Evolutionary conservation across 1,140 invertebrate species (phyloP).

Genomic region (Stegodyphus mimosarum): DNA sequence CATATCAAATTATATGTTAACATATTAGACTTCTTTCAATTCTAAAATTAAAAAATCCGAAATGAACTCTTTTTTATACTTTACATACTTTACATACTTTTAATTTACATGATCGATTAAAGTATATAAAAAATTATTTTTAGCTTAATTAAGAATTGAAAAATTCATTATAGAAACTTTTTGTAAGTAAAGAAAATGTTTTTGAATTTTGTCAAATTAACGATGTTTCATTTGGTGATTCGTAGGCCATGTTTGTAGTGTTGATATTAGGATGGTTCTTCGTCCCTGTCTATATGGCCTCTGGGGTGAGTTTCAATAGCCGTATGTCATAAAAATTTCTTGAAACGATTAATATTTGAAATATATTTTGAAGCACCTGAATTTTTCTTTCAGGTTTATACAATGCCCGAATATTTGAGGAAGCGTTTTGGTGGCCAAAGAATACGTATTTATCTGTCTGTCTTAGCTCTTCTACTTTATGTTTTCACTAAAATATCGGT

Average conservation of each 20-base stretch:
- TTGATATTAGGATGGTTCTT: conserved; percentile 71
- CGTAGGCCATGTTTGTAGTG: conserved; percentile 69
- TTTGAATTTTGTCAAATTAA: neutral
- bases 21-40: too few relatives aligned
- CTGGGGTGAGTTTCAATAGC: conserved; percentile 33
- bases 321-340: neutral
- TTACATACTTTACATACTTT: neutral
- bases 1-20: too few relatives aligned
- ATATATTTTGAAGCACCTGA: neutral
- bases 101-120: neutral
- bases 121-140: neutral
- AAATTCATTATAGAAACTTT: neutral
- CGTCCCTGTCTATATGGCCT: conserved; percentile 68
- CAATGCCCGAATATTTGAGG: conserved; percentile 74
- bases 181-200: neutral
- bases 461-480: conserved; percentile 72
- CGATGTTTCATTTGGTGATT: too few relatives aligned
- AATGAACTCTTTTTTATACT: neutral
- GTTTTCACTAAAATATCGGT: conserved; percentile 75
- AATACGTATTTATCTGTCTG: conserved; percentile 72
- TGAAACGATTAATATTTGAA: neutral
- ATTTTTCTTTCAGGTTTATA: conserved; percentile 69
- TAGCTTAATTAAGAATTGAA: neutral
- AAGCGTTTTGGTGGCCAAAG: conserved; percentile 73
- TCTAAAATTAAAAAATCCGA: too few relatives aligned